Base-by-base conservation (phyloP, 64 coral and sea anemone species). In the Pachyseris speciosa region DNA sequence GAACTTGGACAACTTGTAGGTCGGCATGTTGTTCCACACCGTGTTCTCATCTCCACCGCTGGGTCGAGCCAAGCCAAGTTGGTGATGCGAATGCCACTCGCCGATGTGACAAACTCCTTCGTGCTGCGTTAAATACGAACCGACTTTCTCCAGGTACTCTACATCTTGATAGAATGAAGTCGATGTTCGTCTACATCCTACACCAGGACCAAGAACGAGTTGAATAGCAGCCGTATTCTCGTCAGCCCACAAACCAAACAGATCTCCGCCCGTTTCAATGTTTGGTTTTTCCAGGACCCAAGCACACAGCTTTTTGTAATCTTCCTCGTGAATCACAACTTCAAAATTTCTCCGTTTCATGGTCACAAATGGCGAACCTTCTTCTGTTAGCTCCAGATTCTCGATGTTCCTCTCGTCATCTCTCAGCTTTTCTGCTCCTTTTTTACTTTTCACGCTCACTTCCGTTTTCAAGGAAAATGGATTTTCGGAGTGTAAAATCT, bases 31-130 rank as follows among this genome's bases (percentile, higher is more conserved):
- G 7, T 76, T 88, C 22, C 85, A 91, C 8, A 96, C 89, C 15
- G 94, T 96, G 24, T 72, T 76, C 12, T 92, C 84, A 38, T 96
- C 94, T 50, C 94, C 94, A 17, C 71, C 58, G 31, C 94, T 96
- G 8, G 94, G 94, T 7, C 85, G 41, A 2, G 67, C 63, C 43
- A 96, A 50, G 43, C 89, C 91, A 28, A 90, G 87, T 30, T 90
- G 87, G 38, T 90, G 87, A 13, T 90, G 87, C 1, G 87, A 90
- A 77, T 90, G 87, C 87, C 87, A 90, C 38, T 90, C 87, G 29
- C 87, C 87, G 25, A 90, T 90, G 64, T 90, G 87, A 2, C 87
- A 76, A 68, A 90, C 41, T 12, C 75, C 77, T 51, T 90, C 75
- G 7, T 69, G 31, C 22, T 52, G 4, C 0, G 87, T 90, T 30